Conservation (phyloP, 2,797 vertebrate species). For the Emys orbicularis region DNA sequence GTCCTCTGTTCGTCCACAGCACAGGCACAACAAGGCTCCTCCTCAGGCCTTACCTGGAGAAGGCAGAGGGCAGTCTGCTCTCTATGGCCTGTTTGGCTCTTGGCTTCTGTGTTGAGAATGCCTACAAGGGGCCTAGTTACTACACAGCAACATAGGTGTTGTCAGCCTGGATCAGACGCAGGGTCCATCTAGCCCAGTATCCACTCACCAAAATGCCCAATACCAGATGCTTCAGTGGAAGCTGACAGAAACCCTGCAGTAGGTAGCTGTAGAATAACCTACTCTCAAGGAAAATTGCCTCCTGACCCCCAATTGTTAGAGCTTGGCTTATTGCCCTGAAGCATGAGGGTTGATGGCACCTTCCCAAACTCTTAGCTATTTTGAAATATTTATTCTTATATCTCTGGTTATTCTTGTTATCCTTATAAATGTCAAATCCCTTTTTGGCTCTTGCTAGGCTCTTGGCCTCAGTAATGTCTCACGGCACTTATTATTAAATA, state of each 20-base stretch:
- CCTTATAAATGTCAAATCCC: neutral
- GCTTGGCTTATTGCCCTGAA: neutral
- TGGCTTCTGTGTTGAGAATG: neutral
- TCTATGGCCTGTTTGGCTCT: neutral
- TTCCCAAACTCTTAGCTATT: neutral
- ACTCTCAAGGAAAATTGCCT: neutral
- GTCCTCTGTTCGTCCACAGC: neutral
- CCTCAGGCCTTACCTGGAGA: neutral
- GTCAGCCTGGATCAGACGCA: neutral
- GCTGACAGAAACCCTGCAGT: neutral
- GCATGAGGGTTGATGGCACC: neutral
- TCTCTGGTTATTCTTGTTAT: neutral
- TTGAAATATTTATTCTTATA: neutral
- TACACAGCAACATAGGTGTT: neutral
- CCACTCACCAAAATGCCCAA: neutral
- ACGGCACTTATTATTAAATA: neutral
- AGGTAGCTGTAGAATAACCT: neutral
- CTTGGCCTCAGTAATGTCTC: neutral
- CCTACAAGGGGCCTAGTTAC: neutral
- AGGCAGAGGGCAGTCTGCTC: neutral
- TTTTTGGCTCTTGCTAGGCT: rapidly evolving
- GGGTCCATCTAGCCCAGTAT: neutral
- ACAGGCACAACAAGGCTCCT: neutral
- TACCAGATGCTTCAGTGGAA: neutral
- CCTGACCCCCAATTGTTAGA: neutral